These are phyloP conservation scores for Muntiacus reevesi DNA, from an alignment of 2,113 vertebrate species.

Conservation along the genomic window DNA sequence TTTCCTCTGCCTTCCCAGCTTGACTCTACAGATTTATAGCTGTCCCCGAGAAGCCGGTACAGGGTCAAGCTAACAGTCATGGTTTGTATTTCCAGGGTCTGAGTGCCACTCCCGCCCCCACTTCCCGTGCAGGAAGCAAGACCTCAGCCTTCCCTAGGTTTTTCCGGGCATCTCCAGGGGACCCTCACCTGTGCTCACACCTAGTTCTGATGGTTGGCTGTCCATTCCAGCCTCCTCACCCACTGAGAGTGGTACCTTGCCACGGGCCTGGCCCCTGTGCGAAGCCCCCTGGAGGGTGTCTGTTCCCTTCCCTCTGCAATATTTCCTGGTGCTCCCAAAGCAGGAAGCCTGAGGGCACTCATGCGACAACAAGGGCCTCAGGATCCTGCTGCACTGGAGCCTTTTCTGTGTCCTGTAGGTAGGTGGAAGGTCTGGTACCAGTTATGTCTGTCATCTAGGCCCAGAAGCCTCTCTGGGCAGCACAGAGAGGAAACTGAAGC, in stretches of 20 bases:
- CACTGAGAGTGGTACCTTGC: not conserved
- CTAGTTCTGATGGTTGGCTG: not conserved
- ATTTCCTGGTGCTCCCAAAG: not conserved
- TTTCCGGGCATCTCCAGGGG: not conserved
- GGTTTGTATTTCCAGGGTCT: not conserved
- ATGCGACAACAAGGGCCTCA: not conserved
- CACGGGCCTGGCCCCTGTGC: not conserved
- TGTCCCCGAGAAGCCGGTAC: not conserved
- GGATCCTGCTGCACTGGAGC: not conserved
- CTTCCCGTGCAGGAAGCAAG: not conserved
- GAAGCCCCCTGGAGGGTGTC: not conserved
- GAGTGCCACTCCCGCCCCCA: not conserved
- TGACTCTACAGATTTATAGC: not conserved
- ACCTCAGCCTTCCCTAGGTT: not conserved
- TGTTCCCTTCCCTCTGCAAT: not conserved
- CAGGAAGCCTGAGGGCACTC: too few relatives aligned
- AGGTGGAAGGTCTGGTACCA: too few relatives aligned
- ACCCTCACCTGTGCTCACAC: not conserved
- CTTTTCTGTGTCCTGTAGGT: not conserved
- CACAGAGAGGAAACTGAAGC: not conserved
- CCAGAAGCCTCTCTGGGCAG: not conserved
- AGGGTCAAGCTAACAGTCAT: not conserved
- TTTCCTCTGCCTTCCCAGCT: not conserved
- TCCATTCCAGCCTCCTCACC: not conserved
- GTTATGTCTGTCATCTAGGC: not conserved